Conservation (phyloP, 2,113 vertebrate species). For the Aspidoscelis tigris region DNA sequence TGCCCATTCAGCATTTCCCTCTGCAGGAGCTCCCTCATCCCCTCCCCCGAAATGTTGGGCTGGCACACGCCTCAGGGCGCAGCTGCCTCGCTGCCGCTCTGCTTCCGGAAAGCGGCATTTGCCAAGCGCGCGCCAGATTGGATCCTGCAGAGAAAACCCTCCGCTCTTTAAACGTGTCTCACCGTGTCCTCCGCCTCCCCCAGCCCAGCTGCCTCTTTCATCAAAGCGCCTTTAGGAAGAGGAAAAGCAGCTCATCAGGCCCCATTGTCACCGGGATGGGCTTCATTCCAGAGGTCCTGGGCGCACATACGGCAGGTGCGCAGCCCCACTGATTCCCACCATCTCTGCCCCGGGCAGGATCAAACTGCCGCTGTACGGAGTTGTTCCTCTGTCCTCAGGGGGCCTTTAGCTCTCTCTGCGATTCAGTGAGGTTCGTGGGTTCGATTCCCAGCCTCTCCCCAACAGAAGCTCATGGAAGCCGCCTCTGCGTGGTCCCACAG, state of each 20-base stretch:
- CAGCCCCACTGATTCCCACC: background rate
- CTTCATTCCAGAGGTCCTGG: no score
- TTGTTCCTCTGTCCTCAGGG: no score
- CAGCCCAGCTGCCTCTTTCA: background rate
- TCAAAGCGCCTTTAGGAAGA: background rate
- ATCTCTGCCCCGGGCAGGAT: background rate
- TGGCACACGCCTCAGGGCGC: background rate
- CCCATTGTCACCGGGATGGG: background rate
- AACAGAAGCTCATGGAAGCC: no score
- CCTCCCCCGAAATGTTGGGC: background rate
- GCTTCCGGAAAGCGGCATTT: background rate
- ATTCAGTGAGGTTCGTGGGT: no score
- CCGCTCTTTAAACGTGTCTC: background rate
- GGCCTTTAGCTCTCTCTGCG: no score
- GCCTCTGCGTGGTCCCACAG: no score
- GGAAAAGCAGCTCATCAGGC: background rate
- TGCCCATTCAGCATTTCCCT: background rate
- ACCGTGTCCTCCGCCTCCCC: background rate
- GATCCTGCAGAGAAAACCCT: background rate
- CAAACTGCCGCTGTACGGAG: background rate
- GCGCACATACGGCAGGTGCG: no score
- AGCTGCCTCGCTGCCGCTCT: constrained; percentile 9
- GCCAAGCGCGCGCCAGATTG: background rate
- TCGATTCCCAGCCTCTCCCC: no score
- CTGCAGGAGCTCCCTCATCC: no score